Evolutionary conservation across 2,113 vertebrate species (phyloP).

Genomic region (Carassius carassius): DNA sequence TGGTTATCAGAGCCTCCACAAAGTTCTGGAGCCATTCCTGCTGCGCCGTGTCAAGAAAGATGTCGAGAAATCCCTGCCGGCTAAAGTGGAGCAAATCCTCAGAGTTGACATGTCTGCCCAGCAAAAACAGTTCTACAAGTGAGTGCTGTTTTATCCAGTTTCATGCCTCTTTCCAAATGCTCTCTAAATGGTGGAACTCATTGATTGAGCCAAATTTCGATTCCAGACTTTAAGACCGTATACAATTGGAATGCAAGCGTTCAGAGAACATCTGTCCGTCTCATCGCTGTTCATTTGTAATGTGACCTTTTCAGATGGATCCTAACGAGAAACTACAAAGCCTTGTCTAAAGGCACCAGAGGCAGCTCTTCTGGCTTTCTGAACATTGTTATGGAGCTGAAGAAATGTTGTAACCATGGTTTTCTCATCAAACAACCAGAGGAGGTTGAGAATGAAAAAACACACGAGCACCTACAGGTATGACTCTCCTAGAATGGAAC

Average conservation of each 20-base stretch:
- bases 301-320: slow-evolving; percentile 86
- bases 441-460: slow-evolving; percentile 80
- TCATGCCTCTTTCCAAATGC: background rate
- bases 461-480: slow-evolving; percentile 82
- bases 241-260: background rate
- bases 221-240: background rate
- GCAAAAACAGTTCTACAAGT: slow-evolving; percentile 99
- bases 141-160: slow-evolving; percentile 48
- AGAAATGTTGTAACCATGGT: slow-evolving; percentile 97
- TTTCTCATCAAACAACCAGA: slow-evolving; percentile 91
- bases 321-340: slow-evolving; percentile 96
- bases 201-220: background rate
- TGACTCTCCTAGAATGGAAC: background rate
- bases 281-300: background rate
- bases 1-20: slow-evolving; percentile 96
- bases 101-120: slow-evolving; percentile 94
- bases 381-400: slow-evolving; percentile 98
- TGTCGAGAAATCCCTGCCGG: slow-evolving; percentile 96
- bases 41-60: slow-evolving; percentile 97
- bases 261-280: background rate
- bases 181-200: background rate
- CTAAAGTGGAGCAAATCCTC: slow-evolving; percentile 99
- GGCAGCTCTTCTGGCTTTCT: slow-evolving; percentile 96
- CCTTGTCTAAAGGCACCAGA: slow-evolving; percentile 88
- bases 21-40: slow-evolving; percentile 95